Evolutionary conservation across 2,113 vertebrate genomes (phyloP).

Genomic region (Myotis lucifugus): DNA sequence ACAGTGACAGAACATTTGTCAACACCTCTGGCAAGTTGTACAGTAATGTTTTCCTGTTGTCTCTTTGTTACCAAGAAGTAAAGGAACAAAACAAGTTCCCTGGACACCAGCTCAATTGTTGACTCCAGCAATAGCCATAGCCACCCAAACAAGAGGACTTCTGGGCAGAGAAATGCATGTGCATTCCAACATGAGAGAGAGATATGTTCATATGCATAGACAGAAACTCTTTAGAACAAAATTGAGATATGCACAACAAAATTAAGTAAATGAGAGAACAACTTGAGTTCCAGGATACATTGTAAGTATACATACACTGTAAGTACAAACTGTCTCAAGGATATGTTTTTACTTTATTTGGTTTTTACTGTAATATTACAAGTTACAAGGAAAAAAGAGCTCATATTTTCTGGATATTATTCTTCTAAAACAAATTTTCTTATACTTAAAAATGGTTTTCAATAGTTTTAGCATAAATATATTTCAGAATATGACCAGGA

Average conservation of each 20-base stretch:
- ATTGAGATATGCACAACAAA: background rate
- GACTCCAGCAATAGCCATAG: background rate
- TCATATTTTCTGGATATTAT: background rate
- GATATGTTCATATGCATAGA: background rate
- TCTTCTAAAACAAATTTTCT: background rate
- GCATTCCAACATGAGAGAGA: background rate
- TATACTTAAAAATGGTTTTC: constrained; percentile 18
- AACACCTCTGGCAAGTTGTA: background rate
- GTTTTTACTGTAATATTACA: background rate
- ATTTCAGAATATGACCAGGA: background rate
- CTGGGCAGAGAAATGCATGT: background rate
- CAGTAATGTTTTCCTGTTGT: background rate
- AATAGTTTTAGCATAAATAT: background rate
- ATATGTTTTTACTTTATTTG: background rate
- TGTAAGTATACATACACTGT: background rate
- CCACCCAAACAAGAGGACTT: background rate
- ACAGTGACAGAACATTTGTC: background rate
- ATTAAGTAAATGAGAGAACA: background rate
- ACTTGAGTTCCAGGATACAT: background rate
- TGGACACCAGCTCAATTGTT: background rate
- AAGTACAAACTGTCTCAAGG: background rate
- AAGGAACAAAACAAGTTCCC: background rate
- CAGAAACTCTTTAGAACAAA: background rate
- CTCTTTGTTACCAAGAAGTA: background rate
- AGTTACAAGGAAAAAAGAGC: background rate